phyloP scores from a whole-genome alignment of 2,888 invertebrate species.

The Trissolcus brochymenae region DNA sequence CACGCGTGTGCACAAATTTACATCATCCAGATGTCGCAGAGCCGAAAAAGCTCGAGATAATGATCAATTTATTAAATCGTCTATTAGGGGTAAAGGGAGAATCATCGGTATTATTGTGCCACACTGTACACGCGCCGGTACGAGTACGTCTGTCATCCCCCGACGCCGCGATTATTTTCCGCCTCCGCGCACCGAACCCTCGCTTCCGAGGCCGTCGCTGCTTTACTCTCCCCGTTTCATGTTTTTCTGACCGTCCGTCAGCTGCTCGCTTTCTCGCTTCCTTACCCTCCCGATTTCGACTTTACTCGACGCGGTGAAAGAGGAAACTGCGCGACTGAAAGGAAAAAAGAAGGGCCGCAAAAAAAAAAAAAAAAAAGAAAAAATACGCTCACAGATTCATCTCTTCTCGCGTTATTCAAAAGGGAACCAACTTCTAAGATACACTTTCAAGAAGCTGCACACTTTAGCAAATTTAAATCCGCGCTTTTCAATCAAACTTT shows the following conservation, averaged over 20 bases:
- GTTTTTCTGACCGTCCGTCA: conserved; percentile 67
- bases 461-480: neutral
- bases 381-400: neutral
- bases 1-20: conserved; percentile 38
- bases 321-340: conserved; percentile 2
- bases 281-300: conserved; percentile 58
- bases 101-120: conserved; percentile 55
- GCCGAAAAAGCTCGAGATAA: conserved; percentile 44
- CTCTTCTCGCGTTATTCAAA: too few species aligned
- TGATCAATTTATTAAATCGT: conserved; percentile 57
- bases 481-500: neutral
- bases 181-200: conserved; percentile 80
- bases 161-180: conserved; percentile 78
- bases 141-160: conserved; percentile 61
- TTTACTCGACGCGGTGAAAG: conserved; percentile 41
- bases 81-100: conserved; percentile 46
- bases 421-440: neutral
- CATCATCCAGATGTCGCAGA: conserved; percentile 43
- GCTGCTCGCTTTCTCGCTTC: conserved; percentile 75
- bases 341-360: neutral
- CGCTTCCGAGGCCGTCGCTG: conserved; percentile 66
- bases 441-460: neutral
- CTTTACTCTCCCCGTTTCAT: conserved; percentile 59
- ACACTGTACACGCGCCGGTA: conserved; percentile 58
- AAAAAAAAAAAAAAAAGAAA: too few species aligned